These are phyloP conservation scores for Ancistrus triradiatus DNA, from an alignment of 2,113 vertebrate genomes.

Conservation along the genomic window DNA sequence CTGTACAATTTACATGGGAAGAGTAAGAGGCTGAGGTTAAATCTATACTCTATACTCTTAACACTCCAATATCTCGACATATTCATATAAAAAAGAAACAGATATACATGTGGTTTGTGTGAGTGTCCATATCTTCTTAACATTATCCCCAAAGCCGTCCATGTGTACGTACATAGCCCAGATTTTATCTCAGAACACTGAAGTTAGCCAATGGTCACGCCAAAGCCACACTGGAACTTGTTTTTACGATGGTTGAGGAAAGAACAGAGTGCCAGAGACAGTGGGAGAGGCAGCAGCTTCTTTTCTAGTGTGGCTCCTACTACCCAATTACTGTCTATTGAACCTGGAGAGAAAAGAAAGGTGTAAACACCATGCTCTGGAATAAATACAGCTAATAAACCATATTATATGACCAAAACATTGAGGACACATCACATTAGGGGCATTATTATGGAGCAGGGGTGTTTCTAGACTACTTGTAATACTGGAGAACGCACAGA, in stretches of 20 bases:
- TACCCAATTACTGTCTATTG: conserved; percentile 83
- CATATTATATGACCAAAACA: too few species aligned
- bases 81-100: background rate
- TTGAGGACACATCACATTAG: too few species aligned
- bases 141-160: background rate
- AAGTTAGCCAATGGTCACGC: conserved; percentile 77
- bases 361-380: too few species aligned
- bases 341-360: conserved; percentile 64
- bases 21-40: too few species aligned
- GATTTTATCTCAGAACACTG: background rate
- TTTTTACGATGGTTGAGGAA: conserved; percentile 87
- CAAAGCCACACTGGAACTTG: conserved; percentile 87
- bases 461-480: too few species aligned
- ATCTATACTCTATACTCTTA: too few species aligned
- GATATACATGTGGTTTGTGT: too few species aligned
- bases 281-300: conserved; percentile 79
- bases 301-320: conserved; percentile 84
- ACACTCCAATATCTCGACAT: background rate
- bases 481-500: too few species aligned
- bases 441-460: too few species aligned
- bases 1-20: too few species aligned
- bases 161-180: background rate
- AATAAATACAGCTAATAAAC: too few species aligned
- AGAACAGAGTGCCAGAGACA: conserved; percentile 79
- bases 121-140: conserved; percentile 5